These are phyloP conservation scores for Drosophila koepferae DNA, from an alignment of 2,888 invertebrate species.

Conservation along the genomic window DNA sequence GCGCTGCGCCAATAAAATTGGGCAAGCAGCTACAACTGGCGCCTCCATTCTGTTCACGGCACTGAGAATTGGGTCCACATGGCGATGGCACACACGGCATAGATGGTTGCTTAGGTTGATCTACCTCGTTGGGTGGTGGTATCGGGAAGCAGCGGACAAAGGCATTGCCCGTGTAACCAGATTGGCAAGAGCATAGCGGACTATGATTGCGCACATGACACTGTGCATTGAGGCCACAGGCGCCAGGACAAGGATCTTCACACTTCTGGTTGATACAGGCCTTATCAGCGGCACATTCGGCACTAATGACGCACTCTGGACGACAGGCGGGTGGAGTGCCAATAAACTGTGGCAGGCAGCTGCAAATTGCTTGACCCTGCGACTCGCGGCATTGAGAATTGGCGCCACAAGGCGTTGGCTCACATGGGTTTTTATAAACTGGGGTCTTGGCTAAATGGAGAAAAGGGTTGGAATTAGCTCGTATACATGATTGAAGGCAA, in stretches of 20 bases:
- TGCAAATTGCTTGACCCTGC: conserved; percentile 90
- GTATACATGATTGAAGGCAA: conserved; percentile 12
- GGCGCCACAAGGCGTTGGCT: conserved; percentile 92
- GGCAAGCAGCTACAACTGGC: conserved; percentile 91
- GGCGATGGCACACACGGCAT: conserved; percentile 92
- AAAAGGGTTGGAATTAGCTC: conserved; percentile 24
- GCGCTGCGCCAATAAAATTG: conserved; percentile 90
- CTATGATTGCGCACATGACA: conserved; percentile 94
- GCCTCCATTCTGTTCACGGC: conserved; percentile 88
- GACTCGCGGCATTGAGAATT: conserved; percentile 90
- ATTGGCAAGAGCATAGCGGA: conserved; percentile 92
- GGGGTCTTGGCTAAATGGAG: conserved; percentile 64
- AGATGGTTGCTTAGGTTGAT: conserved; percentile 30
- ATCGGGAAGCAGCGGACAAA: conserved; percentile 88
- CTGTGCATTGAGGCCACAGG: conserved; percentile 91
- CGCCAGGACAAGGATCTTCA: conserved; percentile 91
- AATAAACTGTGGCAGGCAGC: conserved; percentile 89
- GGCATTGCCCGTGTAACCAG: conserved; percentile 91
- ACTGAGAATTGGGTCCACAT: conserved; percentile 92
- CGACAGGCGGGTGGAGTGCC: conserved; percentile 92
- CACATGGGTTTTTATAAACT: conserved; percentile 87
- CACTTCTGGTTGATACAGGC: conserved; percentile 92
- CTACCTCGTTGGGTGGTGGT: conserved; percentile 86
- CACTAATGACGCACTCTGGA: conserved; percentile 92
- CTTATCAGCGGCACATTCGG: conserved; percentile 91